phyloP scores from a whole-genome alignment of 1,140 invertebrate genomes.

The Saccostrea echinata region DNA sequence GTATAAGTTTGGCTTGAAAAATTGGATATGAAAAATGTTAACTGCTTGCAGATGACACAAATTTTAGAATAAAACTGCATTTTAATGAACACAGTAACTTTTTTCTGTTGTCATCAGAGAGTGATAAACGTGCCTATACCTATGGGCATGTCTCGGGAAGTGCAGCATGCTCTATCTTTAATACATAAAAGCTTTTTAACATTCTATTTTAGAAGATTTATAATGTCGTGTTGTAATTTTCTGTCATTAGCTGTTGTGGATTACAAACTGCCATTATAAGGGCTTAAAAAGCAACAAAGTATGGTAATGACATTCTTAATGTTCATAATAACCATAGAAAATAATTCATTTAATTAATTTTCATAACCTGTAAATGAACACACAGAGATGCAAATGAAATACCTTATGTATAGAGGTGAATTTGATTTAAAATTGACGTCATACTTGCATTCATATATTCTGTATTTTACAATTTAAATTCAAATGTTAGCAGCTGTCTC shows the following conservation, averaged over 20 bases:
- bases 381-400: background rate
- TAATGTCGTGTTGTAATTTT: background rate
- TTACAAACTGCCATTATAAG: background rate
- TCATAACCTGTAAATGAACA: background rate
- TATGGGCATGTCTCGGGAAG: background rate
- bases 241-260: background rate
- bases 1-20: no score
- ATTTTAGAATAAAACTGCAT: background rate
- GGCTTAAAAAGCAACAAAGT: background rate
- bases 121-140: background rate
- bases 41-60: no score
- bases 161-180: background rate
- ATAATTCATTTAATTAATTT: background rate
- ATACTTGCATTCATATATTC: no score
- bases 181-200: background rate
- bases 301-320: background rate
- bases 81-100: background rate
- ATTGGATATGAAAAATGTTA: no score
- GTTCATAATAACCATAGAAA: background rate
- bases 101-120: background rate
- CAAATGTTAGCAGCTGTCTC: no score
- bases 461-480: no score
- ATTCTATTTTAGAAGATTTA: conserved; percentile 7
- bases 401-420: no score
- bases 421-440: no score